Evolutionary conservation across 2,113 vertebrate genomes (phyloP), one percentile per base, ranked within the genome.

Genomic region (Shinisaurus crocodilurus): DNA sequence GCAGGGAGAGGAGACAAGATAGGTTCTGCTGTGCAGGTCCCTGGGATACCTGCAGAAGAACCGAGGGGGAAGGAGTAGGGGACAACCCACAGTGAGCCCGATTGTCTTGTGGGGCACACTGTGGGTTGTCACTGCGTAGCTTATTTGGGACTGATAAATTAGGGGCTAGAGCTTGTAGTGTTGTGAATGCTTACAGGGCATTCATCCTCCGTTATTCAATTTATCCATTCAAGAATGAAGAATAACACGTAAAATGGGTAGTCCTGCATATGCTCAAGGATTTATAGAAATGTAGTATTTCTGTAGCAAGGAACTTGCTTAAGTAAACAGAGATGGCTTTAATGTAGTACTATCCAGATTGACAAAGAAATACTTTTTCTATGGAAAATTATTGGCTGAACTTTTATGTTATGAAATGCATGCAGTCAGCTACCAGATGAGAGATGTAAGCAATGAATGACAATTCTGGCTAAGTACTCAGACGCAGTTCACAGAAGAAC

Each of bases 281-380:
- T 89, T 29, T 76, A 15, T 76, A 82, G 74, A 65, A 34, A n/a
- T 87, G 7, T 69, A 63, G 67, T 63, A 32, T 88, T 82, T 83
- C n/a, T 63, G 48, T 37, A 34, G 88, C 40, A 74, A 83, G 75
- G 32, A 77, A n/a, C 6, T 40, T 37, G 29, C 37, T 89, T 82
- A 88, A 88, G 65, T 89, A 81, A 93, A 8, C 76, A 89, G 18
- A 29, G 34, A 86, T 89, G 63, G 50, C 54, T 29, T 32, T 87
- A 79, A n/a, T 83, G 86, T 90, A 65, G 79, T 87, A 27, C 4
- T 6, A 1, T n/a, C 84, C 79, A 92, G 29, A 54, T 37, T 9
- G 63, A 77, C 20, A 27, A 9, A 72, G 54, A 27, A 91, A 10
- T 83, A 85, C 0, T 90, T 63, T 25, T 86, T 27, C 89, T 81